Conservation (phyloP, 2,113 vertebrate genomes). For the Plecturocebus donacophilus region DNA sequence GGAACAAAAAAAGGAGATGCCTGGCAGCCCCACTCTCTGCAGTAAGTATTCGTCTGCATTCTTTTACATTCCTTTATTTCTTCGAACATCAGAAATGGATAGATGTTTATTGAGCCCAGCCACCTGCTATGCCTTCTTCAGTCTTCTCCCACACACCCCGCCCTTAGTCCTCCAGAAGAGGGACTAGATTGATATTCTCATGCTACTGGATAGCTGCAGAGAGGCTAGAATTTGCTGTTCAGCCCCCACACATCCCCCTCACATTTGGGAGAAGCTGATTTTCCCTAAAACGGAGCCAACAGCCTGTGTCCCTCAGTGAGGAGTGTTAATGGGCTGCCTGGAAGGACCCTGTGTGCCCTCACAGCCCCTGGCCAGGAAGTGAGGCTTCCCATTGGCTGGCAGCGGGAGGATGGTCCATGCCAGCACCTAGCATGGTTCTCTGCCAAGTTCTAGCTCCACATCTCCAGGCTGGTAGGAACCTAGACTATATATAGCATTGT, state of each 20-base stretch:
- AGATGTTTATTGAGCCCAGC: not conserved
- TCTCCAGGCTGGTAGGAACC: slow-evolving; percentile 70
- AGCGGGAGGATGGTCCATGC: slow-evolving; percentile 29
- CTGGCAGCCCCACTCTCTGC: not conserved
- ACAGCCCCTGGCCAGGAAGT: not conserved
- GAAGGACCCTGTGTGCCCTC: slow-evolving; percentile 37
- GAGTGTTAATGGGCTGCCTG: not conserved
- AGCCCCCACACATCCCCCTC: not conserved
- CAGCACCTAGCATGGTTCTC: slow-evolving; percentile 69
- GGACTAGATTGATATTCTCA: not conserved
- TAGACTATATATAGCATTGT: slow-evolving; percentile 74
- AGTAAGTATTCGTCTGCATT: slow-evolving; percentile 30
- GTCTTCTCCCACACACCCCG: not conserved
- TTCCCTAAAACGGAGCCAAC: slow-evolving; percentile 20
- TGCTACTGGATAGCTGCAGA: not conserved
- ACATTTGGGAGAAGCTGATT: not conserved
- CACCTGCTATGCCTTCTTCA: not conserved
- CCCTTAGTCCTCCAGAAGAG: not conserved
- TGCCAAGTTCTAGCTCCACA: slow-evolving; percentile 77
- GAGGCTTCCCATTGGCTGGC: slow-evolving; percentile 43
- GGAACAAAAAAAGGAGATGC: not conserved
- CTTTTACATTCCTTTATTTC: slow-evolving; percentile 19
- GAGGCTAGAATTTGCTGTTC: not conserved
- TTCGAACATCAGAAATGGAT: not conserved
- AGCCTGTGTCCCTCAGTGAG: not conserved